Evolutionary conservation across 2,113 vertebrate species (phyloP), one percentile per base, ranked within the genome.

Genomic region (Calyptommatus sinebrachiatus): DNA sequence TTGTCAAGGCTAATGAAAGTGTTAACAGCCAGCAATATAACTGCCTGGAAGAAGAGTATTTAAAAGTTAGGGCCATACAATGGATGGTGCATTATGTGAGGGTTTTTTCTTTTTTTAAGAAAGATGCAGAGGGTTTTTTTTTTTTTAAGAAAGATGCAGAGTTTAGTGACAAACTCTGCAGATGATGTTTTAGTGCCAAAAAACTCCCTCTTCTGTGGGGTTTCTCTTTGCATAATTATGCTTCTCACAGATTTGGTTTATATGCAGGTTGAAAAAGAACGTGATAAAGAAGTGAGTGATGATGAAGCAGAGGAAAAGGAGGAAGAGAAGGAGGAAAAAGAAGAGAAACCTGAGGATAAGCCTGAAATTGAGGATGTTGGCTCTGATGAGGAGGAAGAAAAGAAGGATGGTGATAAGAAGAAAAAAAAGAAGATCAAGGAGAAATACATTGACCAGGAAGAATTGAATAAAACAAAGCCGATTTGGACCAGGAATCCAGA

Each of bases 401-500:
- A 96, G 88, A 95, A 96, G 31, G 93, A 94, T 2, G 95, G 92
- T 0, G 95, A 96, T 71, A 95, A 95, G 85, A 96, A 96, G 20
- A 96, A 95, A 50, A 95, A 95, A 24, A 95, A 94, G 89, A 95
- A 95, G 88, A 95, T 95, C 0, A 95, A 94, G 88, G 94, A 95
- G 74, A 95, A 95, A 70, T 97, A 96, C 72, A 94, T 95, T 3
- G 96, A 96, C 9, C 88, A 95, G 0, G 96, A 97, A 29, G 92
- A 93, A 50, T 89, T 93, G 41, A 93, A 93, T 75, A 93, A 93
- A 82, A 93, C 92, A 20, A 95, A 95, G 67, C 95, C 95, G 0
- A 94, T 99, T 62, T 99, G 98, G 98, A 99, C 97, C 84, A 94
- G 98, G 53, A 99, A 99, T 60, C 96, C 98, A 0, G 98, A 99